Evolutionary conservation across 2,888 invertebrate species (phyloP), one percentile per base, ranked within the genome.

Genomic region (Drosophila anomelani): DNA sequence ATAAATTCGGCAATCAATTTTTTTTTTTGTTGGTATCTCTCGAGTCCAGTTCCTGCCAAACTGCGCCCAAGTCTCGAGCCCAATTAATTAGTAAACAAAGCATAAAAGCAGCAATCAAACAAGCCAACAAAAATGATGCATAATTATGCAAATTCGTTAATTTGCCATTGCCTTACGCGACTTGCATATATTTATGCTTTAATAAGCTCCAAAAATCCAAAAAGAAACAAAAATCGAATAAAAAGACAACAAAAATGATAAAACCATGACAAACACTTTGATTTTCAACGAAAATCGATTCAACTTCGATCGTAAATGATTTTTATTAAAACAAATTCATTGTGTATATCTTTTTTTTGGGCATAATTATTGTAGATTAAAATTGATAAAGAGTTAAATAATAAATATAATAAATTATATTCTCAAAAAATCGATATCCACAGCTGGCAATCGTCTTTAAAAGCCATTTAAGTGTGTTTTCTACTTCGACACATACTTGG

Each of bases 41-140:
- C 20, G n/a, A 23, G 36, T 54, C 49, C 38, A 61, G 43, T 62
- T 20, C 17, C 71, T 73, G 15, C 20, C 51, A 74, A 69, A 67
- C 66, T 53, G 34, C 53, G 85, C 56, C 54, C 15, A 32, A 43
- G 36, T 41, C 41, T 44, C 7, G 43, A 51, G 74, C 71, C 53
- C 78, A 84, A 79, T 87, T 84, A 87, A 81, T 85, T 87, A 79
- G 76, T 85, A 81, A 83, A 79, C 86, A 83, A 86, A 86, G 74
- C 84, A 86, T 83, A 77, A 84, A 81, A 86, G 59, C 70, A 56
- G 44, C 71, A 58, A 72, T 70, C 72, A 73, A 73, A 73, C 66
- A 74, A 71, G 46, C 41, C 54, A 61, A 51, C 17, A 34, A 66
- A 66, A 79, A 84, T 49, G 68, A 84, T 84, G 82, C 80, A 81